Evolutionary conservation across 1,140 invertebrate species (phyloP).

Genomic region (Leptinotarsa lineolata): DNA sequence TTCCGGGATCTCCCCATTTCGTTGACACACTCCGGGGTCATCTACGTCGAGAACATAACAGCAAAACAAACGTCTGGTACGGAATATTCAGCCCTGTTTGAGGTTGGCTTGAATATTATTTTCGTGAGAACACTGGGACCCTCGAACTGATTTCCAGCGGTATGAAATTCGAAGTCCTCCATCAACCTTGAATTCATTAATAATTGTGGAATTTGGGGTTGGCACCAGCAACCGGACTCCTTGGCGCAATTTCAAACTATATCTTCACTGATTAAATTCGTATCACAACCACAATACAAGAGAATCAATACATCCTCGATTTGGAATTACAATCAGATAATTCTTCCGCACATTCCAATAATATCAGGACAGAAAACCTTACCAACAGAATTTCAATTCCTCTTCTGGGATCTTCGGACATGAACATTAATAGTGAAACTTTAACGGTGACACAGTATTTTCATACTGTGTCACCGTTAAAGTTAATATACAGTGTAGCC

Average conservation of each 20-base stretch:
- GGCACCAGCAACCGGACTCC: background rate
- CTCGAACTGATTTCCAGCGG: background rate
- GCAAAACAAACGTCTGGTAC: too few species aligned
- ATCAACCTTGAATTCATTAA: constrained; percentile 3
- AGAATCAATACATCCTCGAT: too few species aligned
- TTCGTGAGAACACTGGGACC: background rate
- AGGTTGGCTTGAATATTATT: background rate
- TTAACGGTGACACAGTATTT: too few species aligned
- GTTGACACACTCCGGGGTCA: constrained; percentile 1
- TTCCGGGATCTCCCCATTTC: background rate
- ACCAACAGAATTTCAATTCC: too few species aligned
- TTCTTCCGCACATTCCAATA: too few species aligned
- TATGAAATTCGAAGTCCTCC: background rate
- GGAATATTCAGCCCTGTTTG: background rate
- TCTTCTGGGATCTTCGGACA: too few species aligned
- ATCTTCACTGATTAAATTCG: background rate
- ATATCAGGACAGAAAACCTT: too few species aligned
- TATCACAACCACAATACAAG: background rate
- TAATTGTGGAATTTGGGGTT: background rate
- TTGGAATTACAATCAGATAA: too few species aligned
- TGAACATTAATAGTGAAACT: too few species aligned
- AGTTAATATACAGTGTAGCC: too few species aligned
- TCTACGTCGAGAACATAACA: background rate
- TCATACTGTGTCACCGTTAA: too few species aligned
- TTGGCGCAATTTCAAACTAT: background rate